Evolutionary conservation across 2,797 vertebrate species (phyloP), one percentile per base, ranked within the genome.

Genomic region (Melopsittacus undulatus): DNA sequence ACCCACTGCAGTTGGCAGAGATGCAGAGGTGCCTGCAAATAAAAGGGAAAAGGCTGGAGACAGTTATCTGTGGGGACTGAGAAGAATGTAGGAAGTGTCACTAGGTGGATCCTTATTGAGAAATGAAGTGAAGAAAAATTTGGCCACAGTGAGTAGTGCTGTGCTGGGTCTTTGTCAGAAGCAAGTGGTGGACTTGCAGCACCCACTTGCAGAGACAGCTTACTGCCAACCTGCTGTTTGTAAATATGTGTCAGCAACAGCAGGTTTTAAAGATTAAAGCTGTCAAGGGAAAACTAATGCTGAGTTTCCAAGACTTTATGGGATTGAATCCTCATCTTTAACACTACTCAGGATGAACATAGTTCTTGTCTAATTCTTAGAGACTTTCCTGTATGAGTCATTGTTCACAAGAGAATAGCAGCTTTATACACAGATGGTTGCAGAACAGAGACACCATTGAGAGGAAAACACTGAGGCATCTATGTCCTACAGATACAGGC

Each of bases 381-480:
- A 95, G 89, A 90, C 91, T 95, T 94, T 86, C 96, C 88, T 98
- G 98, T 95, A 97, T 93, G 98, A 99, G 98, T 95, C 95, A 43
- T 97, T 98, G 72, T 97, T 98, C 93, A 97, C 83, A 5, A 96
- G 97, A 74, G 98, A 98, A 97, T 98, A 98, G 95, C 98, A 99
- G 97, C 98, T 99, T 96, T 99, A 99, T 97, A 98, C 97, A 94
- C 97, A 77, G 96, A 97, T 84, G 97, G 96, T 22, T 98, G 98
- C 74, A 98, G 98, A 97, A 96, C 97, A 94, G 98, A 98, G 97
- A 98, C 98, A 96, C 97, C 97, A 92, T 94, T 96, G 94, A 98
- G 96, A 98, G 94, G 98, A 98, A 98, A 99, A 94, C 92, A 96
- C 87, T 86, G 89, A 92, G 92, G 80, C 80, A 73, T 83, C 80